These are phyloP conservation scores for Conomelus anceps DNA, from an alignment of 2,888 invertebrate genomes.

Conservation along the genomic window DNA sequence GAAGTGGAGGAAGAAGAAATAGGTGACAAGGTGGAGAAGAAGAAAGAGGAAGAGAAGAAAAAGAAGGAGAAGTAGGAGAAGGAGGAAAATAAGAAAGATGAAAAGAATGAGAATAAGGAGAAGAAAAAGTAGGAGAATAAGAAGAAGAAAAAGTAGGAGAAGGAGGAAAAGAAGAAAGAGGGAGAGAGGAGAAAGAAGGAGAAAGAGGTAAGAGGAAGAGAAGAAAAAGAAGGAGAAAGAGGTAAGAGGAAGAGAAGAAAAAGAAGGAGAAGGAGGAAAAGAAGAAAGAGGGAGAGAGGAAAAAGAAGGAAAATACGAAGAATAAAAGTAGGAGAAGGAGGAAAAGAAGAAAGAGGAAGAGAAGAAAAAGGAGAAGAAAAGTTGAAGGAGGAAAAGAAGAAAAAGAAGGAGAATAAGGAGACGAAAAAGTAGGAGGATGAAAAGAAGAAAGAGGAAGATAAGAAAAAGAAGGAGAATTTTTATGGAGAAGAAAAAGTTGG, in stretches of 20 bases:
- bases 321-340: not conserved
- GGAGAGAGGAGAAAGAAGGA: no score
- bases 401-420: not conserved
- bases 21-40: not conserved
- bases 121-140: not conserved
- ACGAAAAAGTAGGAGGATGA: not conserved
- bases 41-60: not conserved
- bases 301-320: not conserved
- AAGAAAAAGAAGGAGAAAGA: no score
- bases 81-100: not conserved
- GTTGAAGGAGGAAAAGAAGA: not conserved
- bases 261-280: not conserved
- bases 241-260: not conserved
- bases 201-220: no score
- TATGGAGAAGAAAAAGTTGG: no score
- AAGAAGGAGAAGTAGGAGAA: not conserved
- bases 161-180: not conserved
- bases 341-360: not conserved
- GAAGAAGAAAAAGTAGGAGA: not conserved
- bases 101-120: not conserved
- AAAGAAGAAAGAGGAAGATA: not conserved
- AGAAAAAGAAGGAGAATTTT: not conserved
- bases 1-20: not conserved
- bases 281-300: not conserved
- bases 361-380: not conserved